A percentile compares a stretch with the other conserved stretches of the same genome.
Conservation (phyloP, 2,797 vertebrate genomes). For the Halcyon badia region DNA sequence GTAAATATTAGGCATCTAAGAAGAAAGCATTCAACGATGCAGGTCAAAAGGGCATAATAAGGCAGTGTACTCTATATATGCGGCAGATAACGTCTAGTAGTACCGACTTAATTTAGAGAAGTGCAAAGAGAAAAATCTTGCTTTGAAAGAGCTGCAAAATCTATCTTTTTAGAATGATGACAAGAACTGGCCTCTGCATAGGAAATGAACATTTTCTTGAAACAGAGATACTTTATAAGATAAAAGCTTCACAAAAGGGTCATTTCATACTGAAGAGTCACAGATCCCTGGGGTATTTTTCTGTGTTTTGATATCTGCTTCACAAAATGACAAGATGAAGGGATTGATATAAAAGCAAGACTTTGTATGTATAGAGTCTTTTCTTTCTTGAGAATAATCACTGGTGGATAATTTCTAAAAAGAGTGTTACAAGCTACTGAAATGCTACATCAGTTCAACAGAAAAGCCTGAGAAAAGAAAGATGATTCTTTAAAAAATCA, state of each 20-base stretch:
- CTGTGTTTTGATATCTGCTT: conserved; percentile 19
- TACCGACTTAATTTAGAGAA: background rate
- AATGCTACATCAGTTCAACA: background rate
- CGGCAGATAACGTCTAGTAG: background rate
- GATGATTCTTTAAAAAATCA: background rate
- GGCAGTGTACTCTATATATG: background rate
- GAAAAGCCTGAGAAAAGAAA: background rate
- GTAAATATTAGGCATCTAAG: background rate
- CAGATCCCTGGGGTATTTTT: background rate
- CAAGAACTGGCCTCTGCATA: background rate
- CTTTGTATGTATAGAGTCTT: background rate
- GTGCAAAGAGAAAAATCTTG: background rate
- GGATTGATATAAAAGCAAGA: background rate
- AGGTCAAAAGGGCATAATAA: background rate
- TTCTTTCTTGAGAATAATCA: background rate
- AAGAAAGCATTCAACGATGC: background rate
- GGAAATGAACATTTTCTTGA: conserved; percentile 8
- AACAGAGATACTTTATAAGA: background rate
- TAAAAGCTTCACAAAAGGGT: background rate
- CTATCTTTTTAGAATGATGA: background rate
- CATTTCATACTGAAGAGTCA: background rate
- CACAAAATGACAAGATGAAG: conserved; percentile 9
- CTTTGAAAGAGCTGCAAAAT: conserved; percentile 25
- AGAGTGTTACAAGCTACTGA: background rate
- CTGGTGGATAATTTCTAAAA: conserved; percentile 31